Conservation (phyloP, 1,140 invertebrate genomes). For the Stratiolaelaps scimitus region DNA sequence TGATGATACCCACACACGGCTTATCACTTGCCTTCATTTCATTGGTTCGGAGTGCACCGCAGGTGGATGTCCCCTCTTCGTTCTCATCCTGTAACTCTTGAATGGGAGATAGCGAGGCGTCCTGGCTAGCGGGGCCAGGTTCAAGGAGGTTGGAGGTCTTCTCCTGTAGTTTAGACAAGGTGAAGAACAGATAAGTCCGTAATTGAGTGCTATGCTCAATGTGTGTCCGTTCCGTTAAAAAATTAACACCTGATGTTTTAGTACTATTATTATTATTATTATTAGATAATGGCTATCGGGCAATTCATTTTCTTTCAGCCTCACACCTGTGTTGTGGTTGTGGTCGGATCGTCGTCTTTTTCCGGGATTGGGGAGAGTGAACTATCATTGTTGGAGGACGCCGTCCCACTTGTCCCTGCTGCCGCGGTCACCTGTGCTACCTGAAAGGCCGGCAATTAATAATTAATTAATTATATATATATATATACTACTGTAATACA, state of each 20-base stretch:
- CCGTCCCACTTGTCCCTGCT: conserved; percentile 14
- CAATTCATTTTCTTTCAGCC: no score
- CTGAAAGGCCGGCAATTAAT: no score
- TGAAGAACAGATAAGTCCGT: neutral
- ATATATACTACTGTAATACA: no score
- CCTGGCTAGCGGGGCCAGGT: conserved; percentile 20
- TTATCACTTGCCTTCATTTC: conserved; percentile 15
- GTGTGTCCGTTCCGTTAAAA: no score
- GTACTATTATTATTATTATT: no score
- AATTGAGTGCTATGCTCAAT: neutral
- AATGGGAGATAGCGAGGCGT: conserved; percentile 20
- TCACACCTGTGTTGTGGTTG: no score
- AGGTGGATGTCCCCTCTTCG: conserved; percentile 20
- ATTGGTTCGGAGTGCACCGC: conserved; percentile 5
- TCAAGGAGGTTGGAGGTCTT: conserved; percentile 22
- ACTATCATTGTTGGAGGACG: conserved; percentile 15
- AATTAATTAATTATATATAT: no score
- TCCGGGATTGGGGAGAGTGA: conserved; percentile 19
- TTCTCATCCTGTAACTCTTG: conserved; percentile 23
- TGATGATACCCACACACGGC: no score
- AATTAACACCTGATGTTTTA: no score
- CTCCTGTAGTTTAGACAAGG: neutral
- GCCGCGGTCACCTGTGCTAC: conserved; percentile 23
- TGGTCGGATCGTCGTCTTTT: conserved; percentile 9
- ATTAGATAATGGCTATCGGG: no score